Base-by-base conservation (phyloP, 2,113 vertebrate genomes). In the Pelodiscus sinensis region DNA sequence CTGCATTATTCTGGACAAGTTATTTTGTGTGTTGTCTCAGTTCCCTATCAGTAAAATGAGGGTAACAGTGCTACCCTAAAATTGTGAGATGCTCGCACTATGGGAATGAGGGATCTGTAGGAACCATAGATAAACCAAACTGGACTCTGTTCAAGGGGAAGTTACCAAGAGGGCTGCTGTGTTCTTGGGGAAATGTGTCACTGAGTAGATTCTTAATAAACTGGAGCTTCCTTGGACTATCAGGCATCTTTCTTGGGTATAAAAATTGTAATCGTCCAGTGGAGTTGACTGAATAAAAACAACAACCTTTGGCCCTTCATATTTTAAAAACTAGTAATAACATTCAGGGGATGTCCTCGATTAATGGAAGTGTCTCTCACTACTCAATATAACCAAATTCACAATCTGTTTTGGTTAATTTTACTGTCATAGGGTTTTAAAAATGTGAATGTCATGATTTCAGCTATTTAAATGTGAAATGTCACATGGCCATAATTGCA, bases 191-290 rank as follows among this genome's bases (percentile, higher is more conserved):
- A 85, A 29, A 29, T 21, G 87, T 62, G 6, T 84, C n/a, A 91
- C 79, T 81, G 35, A 75, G 38, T 44, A 19, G 35, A 75, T 93
- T 91, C 77, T 83, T 19, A 18, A 25, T 77, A 14, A 77, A 50
- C 35, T 50, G 79, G 57, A 81, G 3, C 65, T 84, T 82, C 58
- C 84, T 50, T 11, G 65, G 50, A 50, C 56, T 80, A 75, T 84
- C 12, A 21, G 84, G 27, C 29, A 81, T 0, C 0, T 84, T 88
- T 92, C 82, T 6, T 84, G 60, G 57, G 52, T 65, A 77, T 19
- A 8, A 7, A 82, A 29, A 79, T 29, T 27, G 18, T 9, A 0
- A 0, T 22, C 68, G 80, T 50, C 8, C 2, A 35, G 1, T 2
- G 88, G 71, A 93, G 56, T 60, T 57, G 60, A 75, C 38, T 52